Evolutionary conservation across 2,888 invertebrate genomes (phyloP).

Genomic region (Harpalus rubripes): DNA sequence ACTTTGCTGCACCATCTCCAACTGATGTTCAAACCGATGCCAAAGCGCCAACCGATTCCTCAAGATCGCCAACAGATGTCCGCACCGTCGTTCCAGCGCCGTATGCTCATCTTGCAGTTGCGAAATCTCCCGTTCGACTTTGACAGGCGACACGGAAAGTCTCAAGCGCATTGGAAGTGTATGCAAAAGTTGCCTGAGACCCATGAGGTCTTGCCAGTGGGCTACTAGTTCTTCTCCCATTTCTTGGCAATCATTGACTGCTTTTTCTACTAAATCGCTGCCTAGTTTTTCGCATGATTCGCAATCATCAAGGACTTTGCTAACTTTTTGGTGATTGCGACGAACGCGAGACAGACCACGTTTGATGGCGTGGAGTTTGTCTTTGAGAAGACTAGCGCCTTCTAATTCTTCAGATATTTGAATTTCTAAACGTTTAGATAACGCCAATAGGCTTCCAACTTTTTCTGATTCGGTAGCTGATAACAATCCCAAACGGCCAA

Average conservation of each 20-base stretch:
- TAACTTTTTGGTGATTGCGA: conserved; percentile 83
- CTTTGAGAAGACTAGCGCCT: conserved; percentile 85
- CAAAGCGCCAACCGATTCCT: conserved; percentile 85
- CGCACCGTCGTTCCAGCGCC: conserved; percentile 85
- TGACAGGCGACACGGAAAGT: conserved; percentile 87
- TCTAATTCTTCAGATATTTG: conserved; percentile 89
- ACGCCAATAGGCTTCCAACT: conserved; percentile 84
- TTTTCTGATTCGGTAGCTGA: conserved; percentile 88
- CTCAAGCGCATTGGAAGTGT: conserved; percentile 87
- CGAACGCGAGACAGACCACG: conserved; percentile 85
- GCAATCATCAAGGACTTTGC: conserved; percentile 84
- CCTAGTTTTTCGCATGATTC: conserved; percentile 86
- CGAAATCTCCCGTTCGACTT: conserved; percentile 88
- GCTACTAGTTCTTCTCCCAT: conserved; percentile 84
- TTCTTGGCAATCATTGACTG: conserved; percentile 85
- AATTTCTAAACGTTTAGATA: conserved; percentile 85
- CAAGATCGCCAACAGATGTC: conserved; percentile 83
- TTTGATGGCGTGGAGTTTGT: conserved; percentile 86
- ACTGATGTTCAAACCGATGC: conserved; percentile 87
- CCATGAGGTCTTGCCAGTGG: conserved; percentile 89
- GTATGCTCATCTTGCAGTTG: conserved; percentile 87
- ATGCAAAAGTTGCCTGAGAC: conserved; percentile 86
- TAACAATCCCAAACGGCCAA: conserved; percentile 86
- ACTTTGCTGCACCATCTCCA: conserved; percentile 89
- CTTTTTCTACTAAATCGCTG: conserved; percentile 88